A percentile compares a stretch with the other conserved stretches of the same genome.
phyloP scores from a whole-genome alignment of 2,888 invertebrate species.

The Limnephilus marmoratus region DNA sequence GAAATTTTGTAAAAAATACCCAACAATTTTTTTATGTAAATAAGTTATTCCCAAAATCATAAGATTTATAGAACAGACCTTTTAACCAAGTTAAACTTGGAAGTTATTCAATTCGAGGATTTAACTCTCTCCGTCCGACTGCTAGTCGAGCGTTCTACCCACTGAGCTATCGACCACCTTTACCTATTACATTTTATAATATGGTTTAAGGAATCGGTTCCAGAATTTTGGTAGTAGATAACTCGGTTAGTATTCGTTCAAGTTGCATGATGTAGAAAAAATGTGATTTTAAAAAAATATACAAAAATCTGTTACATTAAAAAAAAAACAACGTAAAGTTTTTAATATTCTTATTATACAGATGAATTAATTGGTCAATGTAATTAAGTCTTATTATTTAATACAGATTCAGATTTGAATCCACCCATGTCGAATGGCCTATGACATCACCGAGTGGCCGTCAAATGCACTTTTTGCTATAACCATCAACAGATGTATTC shows the following conservation, averaged over 20 bases:
- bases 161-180: neutral
- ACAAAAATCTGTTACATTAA: too few species aligned
- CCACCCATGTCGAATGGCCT: constrained; percentile 29
- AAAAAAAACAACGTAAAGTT: neutral
- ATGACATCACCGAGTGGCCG: constrained; percentile 50
- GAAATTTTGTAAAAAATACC: neutral
- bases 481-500: neutral
- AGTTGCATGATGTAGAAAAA: neutral
- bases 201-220: neutral
- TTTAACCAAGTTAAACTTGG: too few species aligned
- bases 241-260: neutral
- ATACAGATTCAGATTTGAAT: constrained; percentile 12
- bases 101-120: neutral
- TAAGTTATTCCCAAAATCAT: neutral
- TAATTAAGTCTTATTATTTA: neutral
- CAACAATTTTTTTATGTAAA: too few species aligned
- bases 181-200: neutral
- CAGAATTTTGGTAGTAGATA: neutral
- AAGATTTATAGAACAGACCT: neutral
- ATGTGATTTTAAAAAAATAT: too few species aligned
- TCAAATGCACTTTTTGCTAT: constrained; percentile 25
- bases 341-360: neutral
- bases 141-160: neutral
- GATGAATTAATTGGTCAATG: neutral
- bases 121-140: neutral